Evolutionary conservation across 2,113 vertebrate genomes (phyloP).

Genomic region (Charina bottae): DNA sequence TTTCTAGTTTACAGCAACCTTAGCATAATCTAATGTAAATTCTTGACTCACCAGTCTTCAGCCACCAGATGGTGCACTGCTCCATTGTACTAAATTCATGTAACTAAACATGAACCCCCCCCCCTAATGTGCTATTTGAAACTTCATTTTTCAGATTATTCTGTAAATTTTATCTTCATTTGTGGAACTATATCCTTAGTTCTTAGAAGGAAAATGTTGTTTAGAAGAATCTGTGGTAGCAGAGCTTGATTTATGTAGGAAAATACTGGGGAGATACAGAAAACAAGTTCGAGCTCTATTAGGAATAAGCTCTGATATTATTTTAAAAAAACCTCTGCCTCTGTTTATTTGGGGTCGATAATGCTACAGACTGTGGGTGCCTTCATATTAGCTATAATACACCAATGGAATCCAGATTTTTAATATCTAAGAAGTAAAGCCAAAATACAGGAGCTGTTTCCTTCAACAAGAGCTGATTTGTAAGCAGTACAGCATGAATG

Average conservation of each 20-base stretch:
- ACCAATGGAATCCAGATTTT: too few relatives aligned
- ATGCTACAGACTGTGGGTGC: background rate
- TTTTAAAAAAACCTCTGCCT: background rate
- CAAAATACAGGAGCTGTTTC: background rate
- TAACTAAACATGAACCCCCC: background rate
- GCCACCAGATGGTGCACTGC: conserved; percentile 67
- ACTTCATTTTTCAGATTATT: conserved; percentile 19
- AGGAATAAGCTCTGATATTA: too few relatives aligned
- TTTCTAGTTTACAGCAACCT: background rate
- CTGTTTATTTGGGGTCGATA: background rate
- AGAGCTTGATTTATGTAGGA: background rate
- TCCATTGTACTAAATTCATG: background rate
- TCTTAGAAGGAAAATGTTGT: background rate
- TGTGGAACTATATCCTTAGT: background rate
- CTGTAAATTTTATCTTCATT: conserved; percentile 9
- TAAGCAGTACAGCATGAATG: background rate
- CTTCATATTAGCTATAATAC: background rate
- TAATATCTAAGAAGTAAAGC: background rate
- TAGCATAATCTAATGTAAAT: background rate
- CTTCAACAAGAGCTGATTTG: background rate
- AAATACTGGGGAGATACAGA: background rate
- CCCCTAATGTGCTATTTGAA: background rate
- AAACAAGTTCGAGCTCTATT: too few relatives aligned
- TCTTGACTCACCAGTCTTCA: conserved; percentile 16
- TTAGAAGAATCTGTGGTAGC: background rate